Percentiles rank a stretch among this genome's conserved stretches.
These are phyloP conservation scores for Ispidina picta DNA, from an alignment of 2,797 vertebrate species.

Conservation along the genomic window DNA sequence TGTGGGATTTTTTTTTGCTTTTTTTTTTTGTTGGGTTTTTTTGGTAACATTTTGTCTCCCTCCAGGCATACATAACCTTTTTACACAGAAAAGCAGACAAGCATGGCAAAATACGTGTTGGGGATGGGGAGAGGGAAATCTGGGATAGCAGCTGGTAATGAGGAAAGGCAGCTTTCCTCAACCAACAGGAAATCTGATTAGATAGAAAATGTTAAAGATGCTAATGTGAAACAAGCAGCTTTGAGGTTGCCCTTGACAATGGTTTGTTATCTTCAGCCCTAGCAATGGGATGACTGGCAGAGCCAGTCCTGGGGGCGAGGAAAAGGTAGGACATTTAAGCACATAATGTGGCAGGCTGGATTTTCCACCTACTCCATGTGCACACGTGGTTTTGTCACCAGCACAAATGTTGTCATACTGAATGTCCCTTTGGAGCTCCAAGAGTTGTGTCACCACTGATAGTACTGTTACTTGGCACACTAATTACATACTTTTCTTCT, in stretches of 20 bases:
- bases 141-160: constrained; percentile 23
- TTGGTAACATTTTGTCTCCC: not conserved
- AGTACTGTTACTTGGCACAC: not conserved
- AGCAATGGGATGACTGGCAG: not conserved
- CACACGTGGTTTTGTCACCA: not conserved
- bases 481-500: not conserved
- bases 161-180: constrained; percentile 25
- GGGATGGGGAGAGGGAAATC: constrained; percentile 7
- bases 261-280: not conserved
- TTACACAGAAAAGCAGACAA: constrained; percentile 46
- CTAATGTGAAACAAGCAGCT: not conserved
- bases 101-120: not conserved
- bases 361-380: not conserved
- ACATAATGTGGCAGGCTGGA: not conserved
- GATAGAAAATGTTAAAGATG: not conserved
- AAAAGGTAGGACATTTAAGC: not conserved
- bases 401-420: not conserved
- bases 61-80: constrained; percentile 62
- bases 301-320: not conserved
- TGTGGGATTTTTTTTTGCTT: not conserved
- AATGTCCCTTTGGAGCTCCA: not conserved
- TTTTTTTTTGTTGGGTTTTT: not conserved
- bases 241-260: constrained; percentile 11
- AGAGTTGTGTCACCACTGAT: not conserved
- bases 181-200: constrained; percentile 35